Base-by-base conservation (phyloP, 2,113 vertebrate genomes). In the Microcebus lehilahytsara region DNA sequence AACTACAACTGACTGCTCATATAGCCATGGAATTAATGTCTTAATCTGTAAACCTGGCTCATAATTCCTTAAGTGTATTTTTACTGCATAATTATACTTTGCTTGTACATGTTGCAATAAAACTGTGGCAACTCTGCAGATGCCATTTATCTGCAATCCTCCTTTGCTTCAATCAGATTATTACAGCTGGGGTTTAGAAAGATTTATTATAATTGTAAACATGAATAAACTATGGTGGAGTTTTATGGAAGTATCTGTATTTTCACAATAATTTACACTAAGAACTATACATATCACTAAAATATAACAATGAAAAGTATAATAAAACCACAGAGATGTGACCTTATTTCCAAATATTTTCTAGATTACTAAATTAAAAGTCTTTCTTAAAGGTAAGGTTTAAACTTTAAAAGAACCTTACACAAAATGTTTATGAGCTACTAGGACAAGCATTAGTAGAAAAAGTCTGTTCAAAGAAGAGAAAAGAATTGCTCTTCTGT, bases 151-250 rank as follows among this genome's bases (percentile, higher is more conserved):
- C 37, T 53, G 9, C 51, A 58, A 72, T 69, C 20, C 40, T 78
- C 9, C 79, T 97, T 94, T 93, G n/a, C 85, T 97, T 98, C 91
- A 94, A 87, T 75, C 60, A 58, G 30, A n/a, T 93, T 51, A 91
- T 96, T 97, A 89, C 81, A 97, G 53, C 34, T 96, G 40, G 75
- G 23, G 46, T 97, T 96, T 96, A 1, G 6, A 86, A 69, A 96
- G 93, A 42, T 96, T 97, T 97, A 97, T 93, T 97, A 10, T 62
- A 67, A 92, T 96, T 96, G 84, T 93, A 95, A 98, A 96, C 92
- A 95, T 62, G 95, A 98, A 96, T 91, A 98, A 97, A 94, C 51
- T 85, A 53, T 83, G 94, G 30, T 11, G 19, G 14, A 88, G 9
- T 96, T 97, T 98, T 98, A 95, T 97, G 49, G 85, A 60, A 88